Evolutionary conservation across 1,140 invertebrate species (phyloP).

Genomic region (Lamellibrachia luymesi): DNA sequence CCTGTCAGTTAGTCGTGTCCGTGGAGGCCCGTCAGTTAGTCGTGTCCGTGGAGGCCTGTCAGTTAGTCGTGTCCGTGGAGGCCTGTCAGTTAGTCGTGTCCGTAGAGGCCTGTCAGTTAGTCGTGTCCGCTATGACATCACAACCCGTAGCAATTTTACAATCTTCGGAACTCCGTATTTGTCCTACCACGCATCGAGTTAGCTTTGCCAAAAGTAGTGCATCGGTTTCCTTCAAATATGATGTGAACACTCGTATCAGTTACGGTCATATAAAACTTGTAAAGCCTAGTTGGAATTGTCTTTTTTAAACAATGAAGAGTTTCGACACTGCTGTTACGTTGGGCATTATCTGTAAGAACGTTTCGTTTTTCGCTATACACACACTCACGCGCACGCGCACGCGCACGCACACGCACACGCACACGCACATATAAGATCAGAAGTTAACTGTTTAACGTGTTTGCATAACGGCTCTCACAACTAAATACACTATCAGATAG

Average conservation of each 20-base stretch:
- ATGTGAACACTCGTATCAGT: too few relatives aligned
- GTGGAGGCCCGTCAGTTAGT: neutral
- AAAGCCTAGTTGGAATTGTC: too few relatives aligned
- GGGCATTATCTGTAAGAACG: too few relatives aligned
- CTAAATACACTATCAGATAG: too few relatives aligned
- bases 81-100: neutral
- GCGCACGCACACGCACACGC: neutral
- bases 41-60: neutral
- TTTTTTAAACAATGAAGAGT: too few relatives aligned
- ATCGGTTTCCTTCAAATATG: too few relatives aligned
- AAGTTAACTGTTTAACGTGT: too few relatives aligned
- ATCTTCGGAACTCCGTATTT: neutral
- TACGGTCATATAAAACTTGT: too few relatives aligned
- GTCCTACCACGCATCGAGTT: neutral
- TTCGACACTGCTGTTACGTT: too few relatives aligned
- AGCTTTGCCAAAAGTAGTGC: neutral
- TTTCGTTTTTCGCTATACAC: neutral
- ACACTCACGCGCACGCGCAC: neutral
- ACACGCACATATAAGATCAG: neutral
- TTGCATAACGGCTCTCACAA: too few relatives aligned
- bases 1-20: neutral
- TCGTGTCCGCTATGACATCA: neutral
- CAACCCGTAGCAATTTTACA: neutral
- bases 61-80: neutral
- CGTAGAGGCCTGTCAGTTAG: neutral